Conservation (phyloP, 1,140 invertebrate genomes). For the Radopholus similis region DNA sequence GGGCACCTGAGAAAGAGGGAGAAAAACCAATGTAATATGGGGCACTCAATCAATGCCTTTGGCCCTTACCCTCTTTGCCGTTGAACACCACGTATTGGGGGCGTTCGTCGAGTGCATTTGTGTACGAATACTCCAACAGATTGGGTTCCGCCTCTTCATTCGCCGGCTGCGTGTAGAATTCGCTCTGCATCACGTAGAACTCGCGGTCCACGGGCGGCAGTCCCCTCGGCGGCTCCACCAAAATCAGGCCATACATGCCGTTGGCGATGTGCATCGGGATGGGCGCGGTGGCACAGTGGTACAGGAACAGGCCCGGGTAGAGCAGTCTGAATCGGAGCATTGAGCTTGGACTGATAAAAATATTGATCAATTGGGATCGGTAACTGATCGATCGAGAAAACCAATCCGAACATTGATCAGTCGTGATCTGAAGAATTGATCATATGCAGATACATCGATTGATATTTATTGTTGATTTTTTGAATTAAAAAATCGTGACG, state of each 20-base stretch:
- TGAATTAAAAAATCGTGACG: no score
- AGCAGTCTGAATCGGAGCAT: conserved; percentile 8
- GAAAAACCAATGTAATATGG: no score
- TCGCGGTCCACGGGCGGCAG: conserved; percentile 20
- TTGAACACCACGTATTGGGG: conserved; percentile 17
- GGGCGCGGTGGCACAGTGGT: conserved; percentile 24
- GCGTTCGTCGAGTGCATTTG: conserved; percentile 9
- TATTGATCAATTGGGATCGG: no score
- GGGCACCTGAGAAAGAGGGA: no score
- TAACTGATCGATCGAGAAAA: no score
- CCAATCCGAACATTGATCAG: no score
- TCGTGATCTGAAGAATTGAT: no score
- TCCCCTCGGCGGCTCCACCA: conserved; percentile 14
- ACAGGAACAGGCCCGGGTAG: conserved; percentile 20
- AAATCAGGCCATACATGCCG: conserved; percentile 21
- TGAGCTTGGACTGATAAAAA: no score
- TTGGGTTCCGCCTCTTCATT: conserved; percentile 6
- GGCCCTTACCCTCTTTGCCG: conserved; percentile 18
- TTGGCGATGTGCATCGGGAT: conserved; percentile 24
- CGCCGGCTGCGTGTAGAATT: conserved; percentile 20
- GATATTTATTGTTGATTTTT: no score
- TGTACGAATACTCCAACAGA: conserved; percentile 17
- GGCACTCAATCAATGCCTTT: no score
- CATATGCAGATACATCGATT: no score
- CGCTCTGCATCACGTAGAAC: conserved; percentile 27